Base-by-base conservation (phyloP, 2,888 invertebrate genomes). In the Caenorhabditis sulstoni region DNA sequence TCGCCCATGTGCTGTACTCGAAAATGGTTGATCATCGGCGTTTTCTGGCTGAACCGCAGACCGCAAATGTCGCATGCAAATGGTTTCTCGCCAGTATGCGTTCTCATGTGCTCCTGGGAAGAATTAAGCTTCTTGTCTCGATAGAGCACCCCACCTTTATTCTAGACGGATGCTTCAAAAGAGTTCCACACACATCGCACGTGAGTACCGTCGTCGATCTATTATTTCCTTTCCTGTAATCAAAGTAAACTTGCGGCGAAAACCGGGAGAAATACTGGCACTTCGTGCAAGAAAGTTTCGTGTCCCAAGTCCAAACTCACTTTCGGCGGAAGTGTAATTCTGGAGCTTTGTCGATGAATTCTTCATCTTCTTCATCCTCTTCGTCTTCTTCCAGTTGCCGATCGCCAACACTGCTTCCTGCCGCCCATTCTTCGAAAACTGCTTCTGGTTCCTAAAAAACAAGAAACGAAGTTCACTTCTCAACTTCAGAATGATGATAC, bases 81-180 rank as follows among this genome's bases (percentile, higher is more conserved):
- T 3, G 87, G 87, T 18, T 80, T 80, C 66, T 87, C 87, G 9
- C 87, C 87, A 11, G 87, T 86, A 66, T 87, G 87, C 18, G 86
- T 87, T 52, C 87, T 58, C 84, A 87, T 84, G 62, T 87, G 87
- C 8, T 85, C 87, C 79, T 85, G 45, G 18, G 7, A 29, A 29
- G 3, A 82, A 45, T 53, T 41, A 23, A n/a, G 14, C 37, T 53
- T 65, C n/a, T 4, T 52, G 39, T 12, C n/a, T 58, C 22, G 20
- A 16, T n/a, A 16, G 47, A 8, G 22, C 9, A 39, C 47, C 39
- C 9, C 14, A 83, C 80, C 59, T 68, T 62, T 11, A 87, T 87
- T 57, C 85, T 86, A 7, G 85, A 85, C 9, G 87, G 87, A 70
- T 85, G 77, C 39, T 81, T 85, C 14, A 87, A 49, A 9, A 79